Conservation (phyloP, 2,888 invertebrate genomes). For the Nebria salina region DNA sequence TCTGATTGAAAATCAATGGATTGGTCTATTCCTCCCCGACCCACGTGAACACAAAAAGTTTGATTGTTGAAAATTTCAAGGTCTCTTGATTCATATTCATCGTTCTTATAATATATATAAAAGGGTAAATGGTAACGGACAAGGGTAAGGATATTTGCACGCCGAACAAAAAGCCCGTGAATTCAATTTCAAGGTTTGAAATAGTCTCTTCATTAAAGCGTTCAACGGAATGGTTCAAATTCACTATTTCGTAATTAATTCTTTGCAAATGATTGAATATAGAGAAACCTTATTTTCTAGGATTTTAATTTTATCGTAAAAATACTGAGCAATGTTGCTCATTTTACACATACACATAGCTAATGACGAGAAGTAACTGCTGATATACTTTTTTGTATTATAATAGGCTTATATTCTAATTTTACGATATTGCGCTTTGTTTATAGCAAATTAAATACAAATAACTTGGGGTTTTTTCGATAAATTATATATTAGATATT, state of each 20-base stretch:
- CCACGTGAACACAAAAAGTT: not conserved
- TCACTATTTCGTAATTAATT: not conserved
- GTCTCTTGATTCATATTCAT: not conserved
- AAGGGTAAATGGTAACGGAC: not conserved
- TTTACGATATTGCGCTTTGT: no score
- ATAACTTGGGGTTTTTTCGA: no score
- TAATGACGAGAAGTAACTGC: no score
- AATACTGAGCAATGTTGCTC: no score
- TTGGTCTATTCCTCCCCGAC: not conserved
- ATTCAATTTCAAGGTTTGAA: not conserved
- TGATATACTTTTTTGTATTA: no score
- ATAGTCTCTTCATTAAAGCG: not conserved
- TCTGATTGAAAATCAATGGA: not conserved
- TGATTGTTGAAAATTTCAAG: not conserved
- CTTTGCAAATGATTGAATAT: not conserved
- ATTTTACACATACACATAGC: no score
- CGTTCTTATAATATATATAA: not conserved
- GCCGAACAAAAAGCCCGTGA: not conserved
- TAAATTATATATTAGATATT: no score
- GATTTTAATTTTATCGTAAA: no score
- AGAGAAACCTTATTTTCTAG: not conserved
- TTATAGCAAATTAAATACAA: no score
- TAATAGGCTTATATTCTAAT: no score
- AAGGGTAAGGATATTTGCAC: not conserved
- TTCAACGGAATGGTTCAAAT: not conserved